phyloP scores from a whole-genome alignment of 2,888 invertebrate species.

The Folsomia candida region DNA sequence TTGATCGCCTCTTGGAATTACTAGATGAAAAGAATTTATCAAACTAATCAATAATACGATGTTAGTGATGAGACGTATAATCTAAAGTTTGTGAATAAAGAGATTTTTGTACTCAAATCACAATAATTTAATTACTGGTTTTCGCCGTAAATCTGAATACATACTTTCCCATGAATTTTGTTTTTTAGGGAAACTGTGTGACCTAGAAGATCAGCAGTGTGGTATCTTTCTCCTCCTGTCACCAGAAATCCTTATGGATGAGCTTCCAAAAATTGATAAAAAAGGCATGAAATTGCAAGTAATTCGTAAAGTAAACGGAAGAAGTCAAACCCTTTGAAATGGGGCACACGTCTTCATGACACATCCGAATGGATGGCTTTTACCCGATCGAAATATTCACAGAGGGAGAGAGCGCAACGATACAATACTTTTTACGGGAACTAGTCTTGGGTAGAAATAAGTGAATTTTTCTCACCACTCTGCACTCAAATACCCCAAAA shows the following conservation, averaged over 20 bases:
- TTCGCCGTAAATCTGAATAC: no score
- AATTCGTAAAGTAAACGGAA: constrained; percentile 10
- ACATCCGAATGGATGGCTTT: constrained; percentile 10
- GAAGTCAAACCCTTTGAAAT: constrained; percentile 17
- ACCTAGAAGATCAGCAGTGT: not conserved
- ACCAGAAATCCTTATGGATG: not conserved
- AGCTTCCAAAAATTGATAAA: not conserved
- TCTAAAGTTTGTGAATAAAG: no score
- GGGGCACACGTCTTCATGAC: constrained; percentile 1
- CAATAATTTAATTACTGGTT: no score
- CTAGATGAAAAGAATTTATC: no score
- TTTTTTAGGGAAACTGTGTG: not conserved
- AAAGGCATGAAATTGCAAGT: not conserved
- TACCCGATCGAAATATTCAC: no score
- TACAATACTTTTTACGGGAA: no score
- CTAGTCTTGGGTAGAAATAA: not conserved
- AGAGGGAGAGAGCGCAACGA: no score
- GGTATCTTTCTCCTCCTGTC: not conserved
- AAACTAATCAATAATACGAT: no score
- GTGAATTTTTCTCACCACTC: not conserved
- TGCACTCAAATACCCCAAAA: constrained; percentile 1
- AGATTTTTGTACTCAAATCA: no score
- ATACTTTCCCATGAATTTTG: not conserved
- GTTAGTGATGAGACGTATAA: no score
- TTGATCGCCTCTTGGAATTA: no score